Conservation (phyloP, 2,888 invertebrate species). For the Caenorhabditis becei region DNA sequence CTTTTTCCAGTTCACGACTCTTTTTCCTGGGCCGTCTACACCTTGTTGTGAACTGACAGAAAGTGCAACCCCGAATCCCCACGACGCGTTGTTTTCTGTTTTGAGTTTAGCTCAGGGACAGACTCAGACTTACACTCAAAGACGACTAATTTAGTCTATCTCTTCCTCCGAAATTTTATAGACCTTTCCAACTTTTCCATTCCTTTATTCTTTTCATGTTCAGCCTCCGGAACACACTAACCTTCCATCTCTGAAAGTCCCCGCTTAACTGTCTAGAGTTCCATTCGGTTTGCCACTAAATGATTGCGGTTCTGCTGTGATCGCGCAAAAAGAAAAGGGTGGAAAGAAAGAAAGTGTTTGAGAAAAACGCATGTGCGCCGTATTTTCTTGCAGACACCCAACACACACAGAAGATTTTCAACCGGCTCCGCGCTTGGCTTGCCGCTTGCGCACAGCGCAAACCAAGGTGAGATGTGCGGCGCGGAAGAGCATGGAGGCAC, state of each 20-base stretch:
- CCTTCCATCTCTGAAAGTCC: slow-evolving; percentile 1
- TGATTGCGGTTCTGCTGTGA: slow-evolving; percentile 40
- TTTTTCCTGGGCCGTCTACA: neutral
- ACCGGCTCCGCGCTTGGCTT: slow-evolving; percentile 37
- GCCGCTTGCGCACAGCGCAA: slow-evolving; percentile 36
- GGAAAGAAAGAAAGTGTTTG: slow-evolving; percentile 39
- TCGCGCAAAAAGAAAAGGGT: slow-evolving; percentile 32
- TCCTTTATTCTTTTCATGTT: slow-evolving; percentile 13
- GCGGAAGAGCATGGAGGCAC: slow-evolving; percentile 36
- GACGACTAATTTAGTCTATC: slow-evolving; percentile 23
- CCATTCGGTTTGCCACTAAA: slow-evolving; percentile 30
- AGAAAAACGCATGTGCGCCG: slow-evolving; percentile 50
- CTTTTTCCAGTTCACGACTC: neutral
- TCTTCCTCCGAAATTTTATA: slow-evolving; percentile 35
- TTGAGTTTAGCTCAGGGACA: neutral
- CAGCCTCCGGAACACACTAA: too few relatives aligned
- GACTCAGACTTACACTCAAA: neutral
- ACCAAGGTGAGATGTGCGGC: slow-evolving; percentile 42
- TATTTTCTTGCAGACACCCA: slow-evolving; percentile 30
- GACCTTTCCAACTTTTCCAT: slow-evolving; percentile 25
- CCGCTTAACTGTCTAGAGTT: slow-evolving; percentile 25
- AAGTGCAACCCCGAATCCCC: neutral
- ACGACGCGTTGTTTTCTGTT: slow-evolving; percentile 3
- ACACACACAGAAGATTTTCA: slow-evolving; percentile 47
- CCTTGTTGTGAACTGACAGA: neutral